Conservation (phyloP, 1,140 invertebrate genomes). For the Drosophila orena region DNA sequence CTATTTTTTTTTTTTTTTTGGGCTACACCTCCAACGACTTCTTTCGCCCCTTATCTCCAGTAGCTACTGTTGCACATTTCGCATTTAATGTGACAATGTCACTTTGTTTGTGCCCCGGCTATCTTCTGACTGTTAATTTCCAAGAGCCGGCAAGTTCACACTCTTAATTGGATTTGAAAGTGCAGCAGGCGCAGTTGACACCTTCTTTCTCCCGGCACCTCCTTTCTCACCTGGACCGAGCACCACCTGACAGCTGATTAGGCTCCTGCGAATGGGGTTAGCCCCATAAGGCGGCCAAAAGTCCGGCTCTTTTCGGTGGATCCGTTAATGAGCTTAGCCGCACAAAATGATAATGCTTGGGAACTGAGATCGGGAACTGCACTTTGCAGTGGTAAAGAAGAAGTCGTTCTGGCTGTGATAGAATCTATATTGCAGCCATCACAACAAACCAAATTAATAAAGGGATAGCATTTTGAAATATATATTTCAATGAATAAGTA, state of each 20-base stretch:
- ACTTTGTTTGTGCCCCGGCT: conserved; percentile 58
- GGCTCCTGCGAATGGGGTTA: conserved; percentile 68
- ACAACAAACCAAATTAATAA: conserved; percentile 1
- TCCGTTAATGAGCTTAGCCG: conserved; percentile 47
- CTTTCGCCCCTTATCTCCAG: conserved; percentile 36
- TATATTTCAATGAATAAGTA: too few species aligned
- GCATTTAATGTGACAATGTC: conserved; percentile 80
- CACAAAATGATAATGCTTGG: conserved; percentile 54
- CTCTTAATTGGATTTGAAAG: conserved; percentile 82
- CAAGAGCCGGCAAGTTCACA: conserved; percentile 70
- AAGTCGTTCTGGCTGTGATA: background rate
- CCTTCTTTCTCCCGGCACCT: conserved; percentile 19
- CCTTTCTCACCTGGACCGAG: conserved; percentile 33
- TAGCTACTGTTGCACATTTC: conserved; percentile 74
- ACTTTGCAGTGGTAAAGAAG: too few species aligned
- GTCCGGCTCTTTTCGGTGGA: conserved; percentile 19
- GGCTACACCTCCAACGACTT: conserved; percentile 22
- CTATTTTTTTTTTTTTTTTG: background rate
- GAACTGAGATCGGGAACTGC: conserved; percentile 8
- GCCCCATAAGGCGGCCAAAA: conserved; percentile 26
- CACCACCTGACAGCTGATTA: conserved; percentile 70
- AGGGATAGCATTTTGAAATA: too few species aligned
- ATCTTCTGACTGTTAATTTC: conserved; percentile 78
- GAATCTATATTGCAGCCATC: background rate
- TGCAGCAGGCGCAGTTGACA: conserved; percentile 54